Conservation (phyloP, 2,888 invertebrate species). For the Netelia melanura region DNA sequence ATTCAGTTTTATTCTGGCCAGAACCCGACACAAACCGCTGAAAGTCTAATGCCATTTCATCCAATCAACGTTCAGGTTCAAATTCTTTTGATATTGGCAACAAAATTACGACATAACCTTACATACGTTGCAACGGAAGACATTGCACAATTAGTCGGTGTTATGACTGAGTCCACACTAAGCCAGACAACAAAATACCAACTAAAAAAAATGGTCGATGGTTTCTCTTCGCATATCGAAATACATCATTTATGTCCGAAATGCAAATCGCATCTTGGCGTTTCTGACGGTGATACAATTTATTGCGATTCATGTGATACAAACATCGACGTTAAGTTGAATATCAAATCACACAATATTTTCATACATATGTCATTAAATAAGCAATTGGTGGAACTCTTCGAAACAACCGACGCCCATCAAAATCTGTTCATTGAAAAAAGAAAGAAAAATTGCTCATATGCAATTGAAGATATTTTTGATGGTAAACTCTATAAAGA, state of each 20-base stretch:
- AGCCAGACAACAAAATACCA: conserved; percentile 41
- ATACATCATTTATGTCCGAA: conserved; percentile 51
- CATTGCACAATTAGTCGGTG: conserved; percentile 45
- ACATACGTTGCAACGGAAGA: conserved; percentile 42
- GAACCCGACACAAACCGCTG: too few relatives aligned
- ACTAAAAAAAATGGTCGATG: conserved; percentile 42
- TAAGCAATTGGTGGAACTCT: too few relatives aligned
- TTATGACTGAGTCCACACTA: conserved; percentile 4
- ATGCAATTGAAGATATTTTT: too few relatives aligned
- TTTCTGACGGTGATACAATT: not conserved
- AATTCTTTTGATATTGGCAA: conserved; percentile 35
- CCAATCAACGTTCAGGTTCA: conserved; percentile 10
- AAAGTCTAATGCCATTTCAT: not conserved
- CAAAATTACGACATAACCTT: conserved; percentile 43
- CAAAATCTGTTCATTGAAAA: too few relatives aligned
- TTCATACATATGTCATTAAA: too few relatives aligned
- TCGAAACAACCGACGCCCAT: too few relatives aligned
- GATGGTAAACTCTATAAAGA: too few relatives aligned
- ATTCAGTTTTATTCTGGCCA: too few relatives aligned
- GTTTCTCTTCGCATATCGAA: conserved; percentile 34
- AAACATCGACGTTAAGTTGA: too few relatives aligned
- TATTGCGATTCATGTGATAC: too few relatives aligned
- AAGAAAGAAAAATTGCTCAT: too few relatives aligned
- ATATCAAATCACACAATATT: too few relatives aligned
- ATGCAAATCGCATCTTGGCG: conserved; percentile 35